Evolutionary conservation across 2,888 invertebrate species (phyloP), one percentile per base, ranked within the genome.

Genomic region (Hirtodrosophila cameraria): DNA sequence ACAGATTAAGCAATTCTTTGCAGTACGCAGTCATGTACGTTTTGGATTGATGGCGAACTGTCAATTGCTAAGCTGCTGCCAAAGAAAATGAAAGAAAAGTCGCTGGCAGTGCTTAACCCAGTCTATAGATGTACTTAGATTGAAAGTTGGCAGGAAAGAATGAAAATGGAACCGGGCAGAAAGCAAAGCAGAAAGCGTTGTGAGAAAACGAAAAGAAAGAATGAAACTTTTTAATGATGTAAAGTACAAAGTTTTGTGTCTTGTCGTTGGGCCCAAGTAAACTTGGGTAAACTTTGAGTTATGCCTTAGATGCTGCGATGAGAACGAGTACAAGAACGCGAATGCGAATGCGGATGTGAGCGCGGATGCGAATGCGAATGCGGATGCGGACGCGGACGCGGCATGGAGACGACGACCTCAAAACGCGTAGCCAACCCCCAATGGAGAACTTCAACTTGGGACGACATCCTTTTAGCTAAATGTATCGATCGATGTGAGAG

Each of bases 211-310:
- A 59, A 62, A 52, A 68, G 71, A 75, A 83, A 78, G 79, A 81
- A 75, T 53, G 63, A 84, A 88, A 88, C 87, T 88, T 88, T 88
- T 88, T 89, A 88, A 88, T 88, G 89, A 88, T 89, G 88, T 87
- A 88, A 89, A 88, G 88, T 85, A 88, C 74, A 87, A 88, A 88
- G 87, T 88, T 88, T 89, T 83, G 75, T 84, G 75, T 86, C 87
- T 85, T 86, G 72, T 75, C 71, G 68, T 60, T 60, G 62, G 58
- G 78, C 64, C 65, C 83, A 80, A 83, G 80, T 81, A 82, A n/a
- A 84, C 81, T 81, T 84, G 81, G 76, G 82, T 85, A 82, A 82
- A 82, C 81, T 82, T 82, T 84, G 85, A 82, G 85, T 85, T 82
- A 82, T 81, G 82, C 85, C 76, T 78, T 80, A 65, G 75, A 80